Conservation (phyloP, 2,113 vertebrate genomes). For the Symphodus melops region DNA sequence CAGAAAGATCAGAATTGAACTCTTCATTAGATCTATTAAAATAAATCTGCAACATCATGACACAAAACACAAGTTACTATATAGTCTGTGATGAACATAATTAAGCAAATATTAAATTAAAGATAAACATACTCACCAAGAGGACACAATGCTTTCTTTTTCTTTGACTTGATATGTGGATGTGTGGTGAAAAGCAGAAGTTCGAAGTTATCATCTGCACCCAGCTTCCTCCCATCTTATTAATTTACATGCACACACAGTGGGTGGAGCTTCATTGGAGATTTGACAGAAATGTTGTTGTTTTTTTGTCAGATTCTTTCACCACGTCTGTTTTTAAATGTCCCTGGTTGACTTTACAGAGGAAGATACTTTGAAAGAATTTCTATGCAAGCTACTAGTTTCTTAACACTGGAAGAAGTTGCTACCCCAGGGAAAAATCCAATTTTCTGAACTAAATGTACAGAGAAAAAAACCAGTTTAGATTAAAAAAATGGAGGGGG, state of each 20-base stretch:
- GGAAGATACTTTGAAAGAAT: too few relatives aligned
- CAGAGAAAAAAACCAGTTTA: too few relatives aligned
- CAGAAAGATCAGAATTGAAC: conserved; percentile 43
- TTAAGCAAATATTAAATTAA: background rate
- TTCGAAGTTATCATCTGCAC: background rate
- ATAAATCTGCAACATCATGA: conserved; percentile 1
- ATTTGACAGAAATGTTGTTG: background rate
- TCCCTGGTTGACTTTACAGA: background rate
- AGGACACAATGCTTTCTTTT: background rate
- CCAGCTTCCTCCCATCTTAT: background rate
- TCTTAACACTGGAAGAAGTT: background rate
- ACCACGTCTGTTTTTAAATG: background rate
- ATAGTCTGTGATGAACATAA: background rate
- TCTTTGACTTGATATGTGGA: background rate
- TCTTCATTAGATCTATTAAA: conserved; percentile 39
- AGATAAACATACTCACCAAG: background rate
- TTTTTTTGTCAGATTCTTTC: background rate
- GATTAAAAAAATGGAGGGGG: too few relatives aligned
- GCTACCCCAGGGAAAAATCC: too few relatives aligned
- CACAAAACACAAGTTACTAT: background rate
- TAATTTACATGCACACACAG: background rate
- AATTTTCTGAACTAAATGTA: too few relatives aligned
- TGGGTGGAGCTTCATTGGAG: background rate
- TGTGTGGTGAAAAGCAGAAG: conserved; percentile 63
- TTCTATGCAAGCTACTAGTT: background rate